Evolutionary conservation across 2,888 invertebrate genomes (phyloP).

Genomic region (Perizoma flavofasciatum): DNA sequence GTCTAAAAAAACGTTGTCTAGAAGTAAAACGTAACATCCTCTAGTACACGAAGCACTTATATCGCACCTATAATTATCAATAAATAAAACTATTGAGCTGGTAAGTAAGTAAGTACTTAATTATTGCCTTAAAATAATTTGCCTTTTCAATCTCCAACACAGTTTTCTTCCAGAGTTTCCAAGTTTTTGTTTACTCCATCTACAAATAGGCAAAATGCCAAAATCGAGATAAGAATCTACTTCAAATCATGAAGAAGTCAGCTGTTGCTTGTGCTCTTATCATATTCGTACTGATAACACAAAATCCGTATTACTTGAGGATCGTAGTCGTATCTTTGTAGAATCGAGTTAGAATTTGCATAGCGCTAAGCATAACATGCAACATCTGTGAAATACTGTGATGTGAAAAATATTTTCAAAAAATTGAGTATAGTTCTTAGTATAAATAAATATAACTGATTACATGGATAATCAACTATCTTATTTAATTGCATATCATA

Average conservation of each 20-base stretch:
- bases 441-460: not conserved
- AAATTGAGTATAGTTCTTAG: too few species aligned
- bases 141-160: too few species aligned
- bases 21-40: too few species aligned
- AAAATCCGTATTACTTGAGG: not conserved
- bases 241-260: slow-evolving; percentile 8
- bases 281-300: slow-evolving; percentile 19
- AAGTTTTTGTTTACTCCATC: too few species aligned
- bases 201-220: not conserved
- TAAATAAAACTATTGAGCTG: too few species aligned
- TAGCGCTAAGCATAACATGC: not conserved
- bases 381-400: not conserved
- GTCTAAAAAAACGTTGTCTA: too few species aligned
- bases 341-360: not conserved
- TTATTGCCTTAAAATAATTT: too few species aligned
- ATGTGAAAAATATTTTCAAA: not conserved
- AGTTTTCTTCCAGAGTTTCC: too few species aligned
- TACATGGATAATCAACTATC: not conserved
- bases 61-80: too few species aligned
- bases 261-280: slow-evolving; percentile 19
- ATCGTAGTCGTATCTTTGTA: not conserved
- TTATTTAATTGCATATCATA: not conserved
- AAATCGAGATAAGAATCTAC: not conserved
- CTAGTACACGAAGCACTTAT: too few species aligned
- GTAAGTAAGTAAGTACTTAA: too few species aligned